Percentiles rank a stretch among this genome's conserved stretches.
These are phyloP conservation scores for Achroia grisella DNA, from an alignment of 1,140 invertebrate genomes.

Conservation along the genomic window DNA sequence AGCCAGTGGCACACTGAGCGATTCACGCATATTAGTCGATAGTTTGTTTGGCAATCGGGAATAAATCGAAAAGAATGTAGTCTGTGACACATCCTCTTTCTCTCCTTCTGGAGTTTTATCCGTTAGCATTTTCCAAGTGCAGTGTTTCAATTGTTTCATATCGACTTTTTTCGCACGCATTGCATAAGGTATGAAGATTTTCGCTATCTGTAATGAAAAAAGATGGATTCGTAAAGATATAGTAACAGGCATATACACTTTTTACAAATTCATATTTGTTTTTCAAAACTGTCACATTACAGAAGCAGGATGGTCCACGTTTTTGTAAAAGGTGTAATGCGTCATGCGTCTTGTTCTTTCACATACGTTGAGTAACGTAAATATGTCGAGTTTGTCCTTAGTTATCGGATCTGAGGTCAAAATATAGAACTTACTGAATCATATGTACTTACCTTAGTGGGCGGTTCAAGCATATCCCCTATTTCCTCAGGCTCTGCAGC, in stretches of 20 bases:
- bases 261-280: no score
- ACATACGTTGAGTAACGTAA: no score
- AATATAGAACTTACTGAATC: no score
- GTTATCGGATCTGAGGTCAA: no score
- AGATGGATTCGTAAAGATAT: background rate
- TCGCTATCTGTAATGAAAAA: slow-evolving; percentile 71
- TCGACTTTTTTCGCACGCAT: slow-evolving; percentile 86
- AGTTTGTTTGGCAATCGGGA: slow-evolving; percentile 76
- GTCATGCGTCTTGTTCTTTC: no score
- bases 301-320: no score
- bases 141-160: slow-evolving; percentile 83
- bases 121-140: slow-evolving; percentile 79
- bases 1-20: slow-evolving; percentile 83
- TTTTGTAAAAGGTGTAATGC: no score
- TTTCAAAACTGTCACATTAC: no score
- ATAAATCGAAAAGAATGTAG: slow-evolving; percentile 74
- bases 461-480: slow-evolving; percentile 58
- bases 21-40: slow-evolving; percentile 77
- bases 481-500: slow-evolving; percentile 28
- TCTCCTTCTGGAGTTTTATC: slow-evolving; percentile 38
- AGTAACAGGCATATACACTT: background rate
- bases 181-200: slow-evolving; percentile 82
- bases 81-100: slow-evolving; percentile 48
- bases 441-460: slow-evolving; percentile 41
- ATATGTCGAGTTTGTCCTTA: no score